A percentile compares a stretch with the other conserved stretches of the same genome.
Conservation (phyloP, 2,888 invertebrate species). For the Tanypteryx hageni region DNA sequence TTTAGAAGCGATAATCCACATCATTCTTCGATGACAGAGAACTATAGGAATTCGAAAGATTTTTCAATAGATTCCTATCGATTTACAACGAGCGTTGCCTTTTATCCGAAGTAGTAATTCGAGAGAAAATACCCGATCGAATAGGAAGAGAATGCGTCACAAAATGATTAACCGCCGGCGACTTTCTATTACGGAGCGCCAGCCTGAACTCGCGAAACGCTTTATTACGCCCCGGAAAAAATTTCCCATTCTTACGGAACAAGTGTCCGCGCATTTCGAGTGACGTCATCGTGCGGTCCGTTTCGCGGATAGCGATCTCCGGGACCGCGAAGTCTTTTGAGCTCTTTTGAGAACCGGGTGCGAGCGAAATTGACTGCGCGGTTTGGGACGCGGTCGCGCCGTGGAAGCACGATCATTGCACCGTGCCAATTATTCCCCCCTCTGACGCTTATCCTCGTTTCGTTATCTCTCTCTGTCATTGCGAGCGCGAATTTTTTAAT, state of each 20-base stretch:
- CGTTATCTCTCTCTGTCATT: too few species aligned
- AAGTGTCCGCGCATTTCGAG: background rate
- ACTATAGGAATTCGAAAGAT: too few species aligned
- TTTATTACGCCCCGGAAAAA: background rate
- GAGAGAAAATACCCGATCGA: background rate
- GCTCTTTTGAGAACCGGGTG: background rate
- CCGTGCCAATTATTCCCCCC: background rate
- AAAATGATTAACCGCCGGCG: background rate
- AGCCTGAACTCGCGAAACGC: background rate
- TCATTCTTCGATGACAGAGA: too few species aligned
- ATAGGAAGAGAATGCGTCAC: background rate
- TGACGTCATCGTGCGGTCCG: background rate
- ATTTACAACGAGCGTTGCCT: too few species aligned
- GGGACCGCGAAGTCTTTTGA: background rate
- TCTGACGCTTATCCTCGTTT: background rate
- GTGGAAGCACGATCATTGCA: background rate
- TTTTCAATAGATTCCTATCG: too few species aligned
- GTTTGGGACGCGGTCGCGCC: background rate
- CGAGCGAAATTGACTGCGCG: background rate
- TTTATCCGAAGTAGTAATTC: background rate
- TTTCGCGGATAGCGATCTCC: constrained; percentile 4
- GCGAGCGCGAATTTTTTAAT: too few species aligned
- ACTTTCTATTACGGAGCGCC: constrained; percentile 21
- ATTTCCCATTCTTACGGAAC: background rate
- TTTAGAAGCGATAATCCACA: too few species aligned